Percentiles rank a stretch among this genome's conserved stretches.
These are phyloP conservation scores for Copidosoma floridanum DNA, from an alignment of 1,140 invertebrate genomes.

Conservation along the genomic window DNA sequence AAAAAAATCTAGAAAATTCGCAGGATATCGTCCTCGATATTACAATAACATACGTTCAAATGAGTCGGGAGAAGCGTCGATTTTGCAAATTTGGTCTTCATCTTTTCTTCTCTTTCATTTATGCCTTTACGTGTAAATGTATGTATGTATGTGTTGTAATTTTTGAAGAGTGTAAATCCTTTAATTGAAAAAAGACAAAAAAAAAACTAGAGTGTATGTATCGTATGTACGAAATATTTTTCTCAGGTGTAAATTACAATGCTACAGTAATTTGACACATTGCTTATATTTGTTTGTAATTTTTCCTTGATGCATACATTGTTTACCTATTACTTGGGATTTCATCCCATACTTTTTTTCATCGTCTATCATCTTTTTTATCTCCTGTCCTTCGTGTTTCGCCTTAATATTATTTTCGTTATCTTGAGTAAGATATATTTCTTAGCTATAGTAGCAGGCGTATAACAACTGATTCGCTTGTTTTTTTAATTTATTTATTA, in stretches of 20 bases:
- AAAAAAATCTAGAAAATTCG: slow-evolving; percentile 25
- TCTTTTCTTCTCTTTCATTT: not conserved
- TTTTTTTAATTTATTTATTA: too few species aligned
- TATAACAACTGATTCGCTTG: slow-evolving; percentile 50
- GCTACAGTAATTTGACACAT: slow-evolving; percentile 53
- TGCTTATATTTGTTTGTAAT: too few species aligned
- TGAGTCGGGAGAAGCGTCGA: not conserved
- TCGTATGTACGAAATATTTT: slow-evolving; percentile 4
- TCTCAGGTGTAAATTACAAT: slow-evolving; percentile 47
- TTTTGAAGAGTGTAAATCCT: slow-evolving; percentile 1
- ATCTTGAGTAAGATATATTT: not conserved
- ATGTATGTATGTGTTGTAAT: not conserved
- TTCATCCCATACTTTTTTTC: slow-evolving; percentile 28
- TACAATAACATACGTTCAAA: slow-evolving; percentile 18
- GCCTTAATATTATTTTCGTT: too few species aligned
- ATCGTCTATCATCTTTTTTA: slow-evolving; percentile 39
- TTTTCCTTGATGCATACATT: slow-evolving; percentile 46
- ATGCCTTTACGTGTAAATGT: not conserved
- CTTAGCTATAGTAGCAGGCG: slow-evolving; percentile 44
- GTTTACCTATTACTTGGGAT: slow-evolving; percentile 36
- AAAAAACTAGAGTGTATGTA: slow-evolving; percentile 9
- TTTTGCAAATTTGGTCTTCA: slow-evolving; percentile 6
- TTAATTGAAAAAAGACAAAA: slow-evolving; percentile 4
- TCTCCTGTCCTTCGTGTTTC: slow-evolving; percentile 40
- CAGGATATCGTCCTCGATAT: not conserved